Base-by-base conservation (phyloP, 2,888 invertebrate species). In the Drosophila incognita region DNA sequence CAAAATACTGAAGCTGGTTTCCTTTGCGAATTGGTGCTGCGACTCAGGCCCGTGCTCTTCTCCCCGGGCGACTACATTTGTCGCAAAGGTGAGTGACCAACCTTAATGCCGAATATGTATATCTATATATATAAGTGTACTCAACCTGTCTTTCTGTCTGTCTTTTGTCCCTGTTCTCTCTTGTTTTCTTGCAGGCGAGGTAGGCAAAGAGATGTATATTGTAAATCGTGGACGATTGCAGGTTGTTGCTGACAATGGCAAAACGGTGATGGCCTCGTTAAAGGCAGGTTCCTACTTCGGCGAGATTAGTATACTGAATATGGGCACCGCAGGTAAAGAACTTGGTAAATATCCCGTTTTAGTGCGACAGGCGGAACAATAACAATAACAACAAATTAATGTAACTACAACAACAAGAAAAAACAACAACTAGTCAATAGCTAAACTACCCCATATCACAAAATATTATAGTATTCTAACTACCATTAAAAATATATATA, bases 141-240 rank as follows among this genome's bases (percentile, higher is more conserved):
- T 57, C 21, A 33, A 33, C 11, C 11, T 33, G 11, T 33, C 11
- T 60, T n/a, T 58, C 5, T 51, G 21, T n/a, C 4, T 33, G 13
- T 36, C 0, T 31, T 42, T 21, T 21, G 42, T 0, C 11, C 0
- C 15, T 46, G 46, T 7, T 7, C 6, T 7, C 21, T 6, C 4
- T 15, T 24, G 4, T 10, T 10, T 35, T 24, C 2, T 13, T n/a
- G 21, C 95, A 99, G 99, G 99, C 91, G 99, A 99, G 95, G 99
- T 99, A 82, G 99, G 99, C 83, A 99, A 99, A 94, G 99, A 99
- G 94, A 99, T 99, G 99, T 99, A 99, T 95, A 99, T 99, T 94
- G 99, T 99, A 88, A 99, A 98, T 94, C 95, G 99, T 89, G 99
- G 99, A 80, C 95, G 98, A 88, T 95, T 98, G 91, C 98, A 97